A percentile compares a stretch with the other conserved stretches of the same genome.
Conservation (phyloP, 53 echinoderm and acorn worm species). For the Paracentrotus lividus region DNA sequence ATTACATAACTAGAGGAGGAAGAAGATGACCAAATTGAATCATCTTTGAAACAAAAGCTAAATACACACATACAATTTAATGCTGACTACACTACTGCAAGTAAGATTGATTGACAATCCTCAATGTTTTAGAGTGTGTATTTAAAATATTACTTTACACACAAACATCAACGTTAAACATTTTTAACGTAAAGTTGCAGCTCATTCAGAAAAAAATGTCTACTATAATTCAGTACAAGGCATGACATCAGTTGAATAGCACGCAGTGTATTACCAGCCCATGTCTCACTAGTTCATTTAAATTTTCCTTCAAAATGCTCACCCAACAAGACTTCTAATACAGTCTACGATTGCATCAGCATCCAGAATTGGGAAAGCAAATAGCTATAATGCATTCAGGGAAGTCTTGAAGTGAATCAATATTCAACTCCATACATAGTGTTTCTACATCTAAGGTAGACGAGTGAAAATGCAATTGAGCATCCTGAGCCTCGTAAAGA, state of each 20-base stretch:
- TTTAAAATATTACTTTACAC: background rate
- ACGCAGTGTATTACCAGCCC: too few relatives aligned
- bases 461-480: background rate
- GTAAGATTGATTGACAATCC: background rate
- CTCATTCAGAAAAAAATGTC: too few relatives aligned
- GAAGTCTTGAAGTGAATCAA: background rate
- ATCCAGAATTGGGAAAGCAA: background rate
- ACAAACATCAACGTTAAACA: background rate
- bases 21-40: background rate
- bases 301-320: too few relatives aligned
- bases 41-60: background rate
- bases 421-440: background rate
- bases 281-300: too few relatives aligned
- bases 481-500: too few relatives aligned
- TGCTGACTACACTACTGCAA: background rate
- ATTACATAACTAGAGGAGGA: too few relatives aligned
- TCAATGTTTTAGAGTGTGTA: background rate
- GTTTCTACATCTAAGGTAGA: constrained; percentile 38
- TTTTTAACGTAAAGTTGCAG: background rate
- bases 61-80: background rate
- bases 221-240: too few relatives aligned
- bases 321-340: background rate
- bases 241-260: too few relatives aligned
- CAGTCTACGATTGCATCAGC: background rate
- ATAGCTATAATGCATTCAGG: background rate